These are phyloP conservation scores for Lucilia sericata DNA, from an alignment of 1,140 invertebrate genomes.

Conservation along the genomic window DNA sequence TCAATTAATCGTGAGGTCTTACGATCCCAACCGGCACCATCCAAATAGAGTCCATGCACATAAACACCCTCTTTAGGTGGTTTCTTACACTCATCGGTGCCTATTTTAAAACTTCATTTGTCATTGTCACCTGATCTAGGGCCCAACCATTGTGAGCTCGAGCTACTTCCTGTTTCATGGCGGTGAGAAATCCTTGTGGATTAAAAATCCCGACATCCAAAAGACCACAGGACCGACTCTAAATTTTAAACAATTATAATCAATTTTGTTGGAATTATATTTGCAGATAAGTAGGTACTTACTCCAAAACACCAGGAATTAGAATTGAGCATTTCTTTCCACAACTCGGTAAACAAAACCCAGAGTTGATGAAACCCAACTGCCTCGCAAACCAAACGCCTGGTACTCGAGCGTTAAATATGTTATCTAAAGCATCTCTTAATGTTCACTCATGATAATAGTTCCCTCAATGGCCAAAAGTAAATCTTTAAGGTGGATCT, in stretches of 20 bases:
- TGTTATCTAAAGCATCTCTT: slow-evolving; percentile 80
- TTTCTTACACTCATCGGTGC: slow-evolving; percentile 76
- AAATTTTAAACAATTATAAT: background rate
- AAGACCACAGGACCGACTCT: slow-evolving; percentile 77
- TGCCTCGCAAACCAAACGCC: slow-evolving; percentile 75
- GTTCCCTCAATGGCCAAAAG: slow-evolving; percentile 83
- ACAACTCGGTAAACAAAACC: slow-evolving; percentile 85
- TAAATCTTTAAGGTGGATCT: slow-evolving; percentile 76
- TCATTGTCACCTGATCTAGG: slow-evolving; percentile 83
- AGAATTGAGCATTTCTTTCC: slow-evolving; percentile 80
- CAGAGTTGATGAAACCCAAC: slow-evolving; percentile 82
- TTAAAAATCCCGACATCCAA: slow-evolving; percentile 94
- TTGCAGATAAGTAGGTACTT: slow-evolving; percentile 11
- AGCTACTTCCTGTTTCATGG: slow-evolving; percentile 86
- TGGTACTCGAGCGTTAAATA: slow-evolving; percentile 82
- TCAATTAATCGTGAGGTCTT: slow-evolving; percentile 80
- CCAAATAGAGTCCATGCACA: slow-evolving; percentile 87
- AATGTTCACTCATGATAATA: slow-evolving; percentile 86
- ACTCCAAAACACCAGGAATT: slow-evolving; percentile 74
- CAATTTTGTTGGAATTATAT: background rate
- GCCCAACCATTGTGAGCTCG: slow-evolving; percentile 87
- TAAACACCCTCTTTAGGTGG: slow-evolving; percentile 85
- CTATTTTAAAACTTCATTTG: slow-evolving; percentile 81
- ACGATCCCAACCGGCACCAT: slow-evolving; percentile 91
- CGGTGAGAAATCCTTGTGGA: slow-evolving; percentile 86